These are phyloP conservation scores for Cerastis leucographa DNA, from an alignment of 2,888 invertebrate genomes.

Conservation along the genomic window DNA sequence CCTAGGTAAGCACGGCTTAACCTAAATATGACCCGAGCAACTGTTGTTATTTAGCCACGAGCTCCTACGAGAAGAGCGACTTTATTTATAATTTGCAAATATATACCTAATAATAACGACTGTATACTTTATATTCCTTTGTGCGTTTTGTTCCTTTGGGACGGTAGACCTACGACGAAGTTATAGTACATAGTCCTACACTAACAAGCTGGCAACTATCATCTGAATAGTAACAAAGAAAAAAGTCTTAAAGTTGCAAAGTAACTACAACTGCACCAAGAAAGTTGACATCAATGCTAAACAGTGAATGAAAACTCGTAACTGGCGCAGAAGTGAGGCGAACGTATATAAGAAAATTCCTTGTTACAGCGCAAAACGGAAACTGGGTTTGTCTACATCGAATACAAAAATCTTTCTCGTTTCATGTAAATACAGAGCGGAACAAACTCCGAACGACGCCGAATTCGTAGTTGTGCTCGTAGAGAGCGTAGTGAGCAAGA, in stretches of 20 bases:
- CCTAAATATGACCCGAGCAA: too few species aligned
- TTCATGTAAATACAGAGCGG: slow-evolving; percentile 85
- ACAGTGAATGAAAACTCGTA: slow-evolving; percentile 54
- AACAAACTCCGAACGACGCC: slow-evolving; percentile 83
- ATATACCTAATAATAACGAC: neutral
- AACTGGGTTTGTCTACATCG: slow-evolving; percentile 78
- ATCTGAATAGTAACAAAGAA: slow-evolving; percentile 28
- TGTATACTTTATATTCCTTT: slow-evolving; percentile 2
- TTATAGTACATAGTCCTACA: slow-evolving; percentile 6
- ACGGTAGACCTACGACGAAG: neutral
- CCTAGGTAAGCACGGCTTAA: too few species aligned
- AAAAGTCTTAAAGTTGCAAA: slow-evolving; percentile 37
- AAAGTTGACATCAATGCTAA: slow-evolving; percentile 57
- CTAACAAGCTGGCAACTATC: slow-evolving; percentile 39
- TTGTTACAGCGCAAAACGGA: slow-evolving; percentile 72
- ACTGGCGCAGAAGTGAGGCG: slow-evolving; percentile 49
- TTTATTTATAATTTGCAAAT: neutral
- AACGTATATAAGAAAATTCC: slow-evolving; percentile 65
- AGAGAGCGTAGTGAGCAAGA: slow-evolving; percentile 78
- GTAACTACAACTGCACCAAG: slow-evolving; percentile 30
- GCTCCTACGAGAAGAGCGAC: too few species aligned
- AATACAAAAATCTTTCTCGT: slow-evolving; percentile 82
- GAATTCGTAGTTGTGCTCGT: slow-evolving; percentile 79
- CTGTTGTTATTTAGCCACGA: too few species aligned
- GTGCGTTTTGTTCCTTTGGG: neutral